Conservation (phyloP, 2,113 vertebrate genomes). For the Oreocharis arfaki region DNA sequence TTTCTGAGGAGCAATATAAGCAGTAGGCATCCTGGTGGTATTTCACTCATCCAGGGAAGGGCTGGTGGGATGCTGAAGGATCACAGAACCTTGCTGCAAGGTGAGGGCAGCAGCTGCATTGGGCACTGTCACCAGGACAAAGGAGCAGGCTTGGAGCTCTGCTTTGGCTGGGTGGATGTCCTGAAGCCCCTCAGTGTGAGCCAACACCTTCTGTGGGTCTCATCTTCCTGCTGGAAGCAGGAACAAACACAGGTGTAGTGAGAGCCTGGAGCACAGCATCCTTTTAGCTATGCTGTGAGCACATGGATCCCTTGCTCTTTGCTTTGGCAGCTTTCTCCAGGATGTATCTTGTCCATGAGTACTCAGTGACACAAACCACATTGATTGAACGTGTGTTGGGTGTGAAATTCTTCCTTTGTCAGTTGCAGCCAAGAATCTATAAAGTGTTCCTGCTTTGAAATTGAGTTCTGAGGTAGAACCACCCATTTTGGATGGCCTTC, state of each 20-base stretch:
- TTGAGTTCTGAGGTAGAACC: background rate
- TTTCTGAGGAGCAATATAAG: background rate
- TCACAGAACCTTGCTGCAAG: background rate
- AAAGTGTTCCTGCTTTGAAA: background rate
- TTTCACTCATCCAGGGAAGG: background rate
- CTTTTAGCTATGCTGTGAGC: background rate
- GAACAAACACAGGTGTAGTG: background rate
- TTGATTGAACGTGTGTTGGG: background rate
- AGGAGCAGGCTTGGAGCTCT: background rate
- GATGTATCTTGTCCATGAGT: background rate
- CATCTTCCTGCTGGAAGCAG: background rate
- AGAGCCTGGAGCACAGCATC: background rate
- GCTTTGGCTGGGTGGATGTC: background rate
- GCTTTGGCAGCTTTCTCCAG: background rate
- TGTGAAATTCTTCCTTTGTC: background rate
- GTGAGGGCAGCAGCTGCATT: background rate
- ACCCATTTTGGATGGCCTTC: background rate
- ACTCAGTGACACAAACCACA: background rate
- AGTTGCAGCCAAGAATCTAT: background rate
- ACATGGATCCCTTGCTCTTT: background rate
- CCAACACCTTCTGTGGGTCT: background rate
- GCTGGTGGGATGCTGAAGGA: background rate
- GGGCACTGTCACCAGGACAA: background rate
- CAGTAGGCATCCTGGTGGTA: background rate
- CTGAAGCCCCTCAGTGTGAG: background rate